Conservation (phyloP, 2,888 invertebrate genomes). For the Rhagonycha lutea region DNA sequence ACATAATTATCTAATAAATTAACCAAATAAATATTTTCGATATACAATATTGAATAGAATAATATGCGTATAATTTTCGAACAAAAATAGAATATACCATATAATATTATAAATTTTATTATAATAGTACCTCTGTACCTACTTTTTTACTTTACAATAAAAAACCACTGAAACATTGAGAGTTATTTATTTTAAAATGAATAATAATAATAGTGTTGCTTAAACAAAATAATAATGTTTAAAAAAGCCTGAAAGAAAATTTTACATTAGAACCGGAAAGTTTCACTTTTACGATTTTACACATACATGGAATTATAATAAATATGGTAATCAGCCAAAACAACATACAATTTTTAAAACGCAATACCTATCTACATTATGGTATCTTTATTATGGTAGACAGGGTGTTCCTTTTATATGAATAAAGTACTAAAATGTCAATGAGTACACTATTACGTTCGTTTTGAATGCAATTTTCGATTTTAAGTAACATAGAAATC, state of each 20-base stretch:
- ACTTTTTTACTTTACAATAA: background rate
- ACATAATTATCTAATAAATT: too few relatives aligned
- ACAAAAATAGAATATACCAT: too few relatives aligned
- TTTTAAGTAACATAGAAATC: too few relatives aligned
- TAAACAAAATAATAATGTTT: background rate
- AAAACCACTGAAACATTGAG: background rate
- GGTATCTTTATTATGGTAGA: background rate
- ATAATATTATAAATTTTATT: too few relatives aligned
- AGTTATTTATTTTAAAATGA: background rate
- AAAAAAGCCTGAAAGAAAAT: background rate
- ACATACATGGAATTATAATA: background rate
- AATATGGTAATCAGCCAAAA: background rate
- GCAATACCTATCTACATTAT: background rate
- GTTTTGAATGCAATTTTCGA: too few relatives aligned
- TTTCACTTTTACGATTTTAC: too few relatives aligned
- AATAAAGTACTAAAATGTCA: too few relatives aligned
- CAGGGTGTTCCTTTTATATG: background rate
- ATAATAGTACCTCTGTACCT: too few relatives aligned
- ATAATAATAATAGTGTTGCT: background rate
- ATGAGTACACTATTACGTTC: too few relatives aligned
- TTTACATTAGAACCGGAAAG: background rate
- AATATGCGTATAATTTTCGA: too few relatives aligned
- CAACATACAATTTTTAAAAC: background rate
- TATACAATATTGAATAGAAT: too few relatives aligned
- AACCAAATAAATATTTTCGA: too few relatives aligned